Evolutionary conservation across 2,797 vertebrate genomes (phyloP).

Genomic region (Limosa lapponica): DNA sequence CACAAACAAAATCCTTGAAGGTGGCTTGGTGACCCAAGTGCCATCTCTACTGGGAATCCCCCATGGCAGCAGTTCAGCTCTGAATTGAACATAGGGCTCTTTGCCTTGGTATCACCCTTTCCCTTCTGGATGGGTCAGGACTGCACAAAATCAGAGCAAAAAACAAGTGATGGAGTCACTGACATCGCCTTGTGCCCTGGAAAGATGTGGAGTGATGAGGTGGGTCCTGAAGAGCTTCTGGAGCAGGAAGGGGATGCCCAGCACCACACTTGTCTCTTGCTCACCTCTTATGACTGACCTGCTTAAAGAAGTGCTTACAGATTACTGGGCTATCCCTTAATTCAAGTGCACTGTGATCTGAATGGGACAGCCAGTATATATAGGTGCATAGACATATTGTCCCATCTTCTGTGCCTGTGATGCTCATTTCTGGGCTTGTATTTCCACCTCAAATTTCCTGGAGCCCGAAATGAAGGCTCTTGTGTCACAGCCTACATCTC

Average conservation of each 20-base stretch:
- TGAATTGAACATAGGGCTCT: not conserved
- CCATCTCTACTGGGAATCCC: not conserved
- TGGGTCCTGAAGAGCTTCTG: not conserved
- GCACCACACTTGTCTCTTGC: not conserved
- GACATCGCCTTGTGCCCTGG: not conserved
- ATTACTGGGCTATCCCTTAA: not conserved
- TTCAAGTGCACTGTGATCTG: not conserved
- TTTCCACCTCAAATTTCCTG: not conserved
- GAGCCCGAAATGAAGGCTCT: not conserved
- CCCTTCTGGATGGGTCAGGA: not conserved
- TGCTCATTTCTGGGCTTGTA: fast-evolving
- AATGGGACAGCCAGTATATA: not conserved
- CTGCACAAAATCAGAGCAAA: fast-evolving
- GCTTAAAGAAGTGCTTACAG: not conserved
- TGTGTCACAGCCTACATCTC: not conserved
- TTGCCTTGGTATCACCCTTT: not conserved
- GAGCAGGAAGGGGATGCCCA: not conserved
- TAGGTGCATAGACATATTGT: fast-evolving
- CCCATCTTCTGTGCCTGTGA: fast-evolving
- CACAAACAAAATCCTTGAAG: not conserved
- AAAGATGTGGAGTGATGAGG: fast-evolving
- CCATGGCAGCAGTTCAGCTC: not conserved
- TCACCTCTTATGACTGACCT: not conserved
- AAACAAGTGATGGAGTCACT: not conserved
- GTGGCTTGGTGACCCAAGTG: not conserved